phyloP scores from a whole-genome alignment of 2,888 invertebrate genomes.

The Polietes domitor region DNA sequence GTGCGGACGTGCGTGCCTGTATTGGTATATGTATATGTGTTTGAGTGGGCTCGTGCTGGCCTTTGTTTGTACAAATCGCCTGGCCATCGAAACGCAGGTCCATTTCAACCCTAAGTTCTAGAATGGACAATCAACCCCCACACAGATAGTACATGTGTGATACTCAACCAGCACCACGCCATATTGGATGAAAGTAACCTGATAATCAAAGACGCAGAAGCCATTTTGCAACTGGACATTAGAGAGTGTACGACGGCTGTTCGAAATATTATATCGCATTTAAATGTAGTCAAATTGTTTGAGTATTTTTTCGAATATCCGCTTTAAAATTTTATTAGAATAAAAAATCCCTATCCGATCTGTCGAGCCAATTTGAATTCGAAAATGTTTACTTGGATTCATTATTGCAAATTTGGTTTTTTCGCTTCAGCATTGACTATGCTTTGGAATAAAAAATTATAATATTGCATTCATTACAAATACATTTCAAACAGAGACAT shows the following conservation, averaged over 20 bases:
- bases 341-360: too few species aligned
- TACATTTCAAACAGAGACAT: too few species aligned
- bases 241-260: background rate
- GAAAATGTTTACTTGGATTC: too few species aligned
- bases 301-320: too few species aligned
- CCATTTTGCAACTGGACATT: slow-evolving; percentile 38
- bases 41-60: slow-evolving; percentile 25
- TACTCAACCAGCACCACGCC: background rate
- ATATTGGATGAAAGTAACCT: slow-evolving; percentile 19
- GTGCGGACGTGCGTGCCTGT: background rate
- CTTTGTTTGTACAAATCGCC: background rate
- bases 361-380: too few species aligned
- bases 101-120: slow-evolving; percentile 27
- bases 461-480: too few species aligned
- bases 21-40: background rate
- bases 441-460: too few species aligned
- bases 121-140: slow-evolving; percentile 35
- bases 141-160: background rate
- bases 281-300: too few species aligned
- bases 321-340: too few species aligned
- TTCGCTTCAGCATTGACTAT: too few species aligned
- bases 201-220: background rate
- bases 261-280: too few species aligned
- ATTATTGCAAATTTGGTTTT: too few species aligned
- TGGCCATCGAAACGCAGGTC: slow-evolving; percentile 28